These are phyloP conservation scores for Saturnia pavonia DNA, from an alignment of 2,888 invertebrate species.

Conservation along the genomic window DNA sequence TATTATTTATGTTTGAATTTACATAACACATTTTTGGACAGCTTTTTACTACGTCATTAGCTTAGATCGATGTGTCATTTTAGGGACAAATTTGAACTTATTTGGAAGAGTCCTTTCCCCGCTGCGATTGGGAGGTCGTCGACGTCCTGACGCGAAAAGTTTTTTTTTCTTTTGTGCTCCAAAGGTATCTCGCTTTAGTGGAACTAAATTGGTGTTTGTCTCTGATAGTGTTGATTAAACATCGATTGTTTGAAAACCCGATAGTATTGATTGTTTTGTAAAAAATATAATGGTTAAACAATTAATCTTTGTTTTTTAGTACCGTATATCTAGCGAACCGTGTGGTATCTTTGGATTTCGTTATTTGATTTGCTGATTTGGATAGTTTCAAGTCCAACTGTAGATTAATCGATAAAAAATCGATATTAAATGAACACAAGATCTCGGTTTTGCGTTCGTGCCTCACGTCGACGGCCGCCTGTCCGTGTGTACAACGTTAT, in stretches of 20 bases:
- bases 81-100: not conserved
- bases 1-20: constrained; percentile 44
- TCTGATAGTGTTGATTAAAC: no score
- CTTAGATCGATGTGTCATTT: constrained; percentile 36
- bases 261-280: no score
- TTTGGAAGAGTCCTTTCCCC: not conserved
- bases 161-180: not conserved
- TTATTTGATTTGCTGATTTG: no score
- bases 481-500: constrained; percentile 2
- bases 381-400: no score
- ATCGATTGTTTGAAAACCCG: no score
- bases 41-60: constrained; percentile 51
- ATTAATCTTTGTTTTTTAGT: no score
- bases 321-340: no score
- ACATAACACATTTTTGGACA: constrained; percentile 51
- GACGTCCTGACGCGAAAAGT: not conserved
- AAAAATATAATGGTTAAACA: no score
- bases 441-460: not conserved
- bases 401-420: no score
- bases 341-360: no score
- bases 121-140: not conserved
- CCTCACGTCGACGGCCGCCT: constrained; percentile 6
- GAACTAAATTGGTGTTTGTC: not conserved
- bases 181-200: not conserved
- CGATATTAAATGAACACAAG: no score